Evolutionary conservation across 2,888 invertebrate genomes (phyloP).

Genomic region (Ischnura elegans): DNA sequence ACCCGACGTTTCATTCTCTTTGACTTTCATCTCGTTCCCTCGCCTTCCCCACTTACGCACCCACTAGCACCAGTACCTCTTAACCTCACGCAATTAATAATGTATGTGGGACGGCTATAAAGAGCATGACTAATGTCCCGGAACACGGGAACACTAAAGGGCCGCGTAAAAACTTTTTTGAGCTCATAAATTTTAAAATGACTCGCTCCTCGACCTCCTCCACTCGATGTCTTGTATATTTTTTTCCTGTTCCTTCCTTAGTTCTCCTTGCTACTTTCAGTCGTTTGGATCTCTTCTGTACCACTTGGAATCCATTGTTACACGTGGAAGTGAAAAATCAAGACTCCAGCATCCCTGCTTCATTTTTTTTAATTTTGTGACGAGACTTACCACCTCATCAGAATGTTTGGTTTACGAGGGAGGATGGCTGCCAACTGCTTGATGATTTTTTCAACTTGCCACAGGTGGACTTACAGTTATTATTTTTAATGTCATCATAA

Average conservation of each 20-base stretch:
- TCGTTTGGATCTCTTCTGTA: neutral
- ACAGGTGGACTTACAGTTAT: too few species aligned
- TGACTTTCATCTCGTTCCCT: neutral
- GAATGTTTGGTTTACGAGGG: too few species aligned
- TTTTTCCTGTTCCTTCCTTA: neutral
- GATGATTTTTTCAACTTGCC: too few species aligned
- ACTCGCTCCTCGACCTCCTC: neutral
- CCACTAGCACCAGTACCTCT: neutral
- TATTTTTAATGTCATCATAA: too few species aligned
- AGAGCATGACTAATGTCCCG: conserved; percentile 31
- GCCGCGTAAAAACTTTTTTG: neutral
- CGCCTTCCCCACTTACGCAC: neutral
- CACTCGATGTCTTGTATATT: too few species aligned
- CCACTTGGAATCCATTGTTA: neutral
- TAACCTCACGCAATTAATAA: conserved; percentile 35
- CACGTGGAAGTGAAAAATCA: too few species aligned
- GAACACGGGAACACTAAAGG: conserved; percentile 20
- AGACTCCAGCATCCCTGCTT: too few species aligned
- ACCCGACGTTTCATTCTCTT: conserved; percentile 20
- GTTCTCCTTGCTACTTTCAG: neutral
- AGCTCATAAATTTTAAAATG: conserved; percentile 26
- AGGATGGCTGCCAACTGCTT: too few species aligned
- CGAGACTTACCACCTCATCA: too few species aligned
- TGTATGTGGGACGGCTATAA: conserved; percentile 17
- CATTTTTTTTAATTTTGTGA: too few species aligned